Evolutionary conservation across 2,888 invertebrate species (phyloP), one percentile per base, ranked within the genome.

Genomic region (Cheiracanthium punctorium): DNA sequence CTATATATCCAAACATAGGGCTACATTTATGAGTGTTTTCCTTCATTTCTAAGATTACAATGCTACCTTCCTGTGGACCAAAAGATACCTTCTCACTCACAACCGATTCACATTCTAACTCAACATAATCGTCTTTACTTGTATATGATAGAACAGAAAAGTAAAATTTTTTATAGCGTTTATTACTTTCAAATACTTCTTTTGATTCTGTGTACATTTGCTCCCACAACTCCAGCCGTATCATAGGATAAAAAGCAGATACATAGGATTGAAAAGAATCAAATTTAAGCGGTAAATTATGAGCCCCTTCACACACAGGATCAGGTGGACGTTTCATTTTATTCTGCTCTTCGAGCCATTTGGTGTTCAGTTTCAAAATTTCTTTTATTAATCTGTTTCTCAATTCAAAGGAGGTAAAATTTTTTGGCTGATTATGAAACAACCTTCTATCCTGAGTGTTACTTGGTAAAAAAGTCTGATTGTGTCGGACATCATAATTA

Each of bases 301-400:
- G 8, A 5, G 58, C 73, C 8, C 71, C 74, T 67, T 48, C 20
- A 14, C 5, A 14, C 4, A 87, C 71, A 14, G 10, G 1, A 24
- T 74, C 43, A 29, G 88, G 88, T 12, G 89, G 79, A 10, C 2
- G 1, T 43, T 71, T 37, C 0, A 28, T 10, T 14, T 37, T 32
- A 5, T 70, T 67, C 24, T 88, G 81, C 48, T 89, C 89, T 24
- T 74, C 29, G 1, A 89, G 52, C 89, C 89, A 89, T 20, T 69
- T 72, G 4, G 77, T 73, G 58, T 88, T 88, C 80, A 89, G 87
- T n/a, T 86, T 70, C 1, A 89, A 28, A n/a, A 89, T 77, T 65
- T 69, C 74, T 28, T 79, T 32, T 4, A 89, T 48, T n/a, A 89
- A n/a, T 58, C 20, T 58, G 7, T n/a, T 14, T 58, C 28, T 58